phyloP scores from a whole-genome alignment of 2,888 invertebrate genomes.

The Parascotia fuliginaria region DNA sequence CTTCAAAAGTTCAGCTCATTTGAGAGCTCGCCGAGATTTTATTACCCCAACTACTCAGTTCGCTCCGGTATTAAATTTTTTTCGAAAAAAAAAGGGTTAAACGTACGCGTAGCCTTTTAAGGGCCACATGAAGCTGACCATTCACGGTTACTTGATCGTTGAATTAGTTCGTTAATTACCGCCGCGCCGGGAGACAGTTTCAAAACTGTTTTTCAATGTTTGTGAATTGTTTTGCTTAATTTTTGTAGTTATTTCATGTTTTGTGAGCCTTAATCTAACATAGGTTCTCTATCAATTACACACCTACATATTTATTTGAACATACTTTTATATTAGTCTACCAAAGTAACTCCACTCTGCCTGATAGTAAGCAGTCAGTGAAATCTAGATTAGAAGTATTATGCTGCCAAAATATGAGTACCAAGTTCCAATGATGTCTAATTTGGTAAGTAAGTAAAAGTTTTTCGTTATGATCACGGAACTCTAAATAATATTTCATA shows the following conservation, averaged over 20 bases:
- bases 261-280: too few relatives aligned
- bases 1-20: slow-evolving; percentile 86
- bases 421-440: too few relatives aligned
- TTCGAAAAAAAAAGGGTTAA: slow-evolving; percentile 72
- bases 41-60: slow-evolving; percentile 80
- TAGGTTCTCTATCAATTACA: too few relatives aligned
- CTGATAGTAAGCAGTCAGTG: too few relatives aligned
- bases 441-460: background rate
- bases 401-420: too few relatives aligned
- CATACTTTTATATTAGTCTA: too few relatives aligned
- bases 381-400: too few relatives aligned
- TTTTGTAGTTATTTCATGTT: slow-evolving; percentile 4
- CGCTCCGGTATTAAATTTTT: slow-evolving; percentile 75
- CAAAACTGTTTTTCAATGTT: slow-evolving; percentile 50
- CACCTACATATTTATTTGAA: too few relatives aligned
- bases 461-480: slow-evolving; percentile 1
- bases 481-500: slow-evolving; percentile 20
- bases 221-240: slow-evolving; percentile 35
- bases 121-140: slow-evolving; percentile 73
- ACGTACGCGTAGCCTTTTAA: slow-evolving; percentile 73
- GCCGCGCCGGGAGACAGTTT: slow-evolving; percentile 73
- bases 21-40: slow-evolving; percentile 84
- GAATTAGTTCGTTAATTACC: slow-evolving; percentile 79
- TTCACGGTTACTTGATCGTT: slow-evolving; percentile 76
- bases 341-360: too few relatives aligned